These are phyloP conservation scores for Heliconius sara DNA, from an alignment of 2,888 invertebrate genomes.

Conservation along the genomic window DNA sequence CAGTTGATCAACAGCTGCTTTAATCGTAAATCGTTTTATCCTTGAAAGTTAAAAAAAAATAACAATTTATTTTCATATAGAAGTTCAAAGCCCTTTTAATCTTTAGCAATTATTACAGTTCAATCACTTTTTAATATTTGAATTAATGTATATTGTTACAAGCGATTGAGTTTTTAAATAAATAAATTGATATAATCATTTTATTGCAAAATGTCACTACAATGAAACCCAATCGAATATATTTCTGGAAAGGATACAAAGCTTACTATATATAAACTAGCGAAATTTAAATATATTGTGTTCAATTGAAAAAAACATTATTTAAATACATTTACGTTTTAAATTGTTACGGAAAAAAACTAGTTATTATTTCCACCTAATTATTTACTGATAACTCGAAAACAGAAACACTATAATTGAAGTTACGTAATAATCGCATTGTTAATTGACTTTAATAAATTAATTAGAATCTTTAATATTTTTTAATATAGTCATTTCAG, in stretches of 20 bases:
- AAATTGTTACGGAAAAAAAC: neutral
- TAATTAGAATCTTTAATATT: neutral
- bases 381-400: neutral
- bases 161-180: neutral
- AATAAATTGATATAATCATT: neutral
- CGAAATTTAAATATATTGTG: neutral
- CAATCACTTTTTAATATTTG: neutral
- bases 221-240: slow-evolving; percentile 31
- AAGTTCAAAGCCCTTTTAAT: slow-evolving; percentile 69
- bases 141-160: neutral
- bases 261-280: neutral
- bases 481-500: neutral
- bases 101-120: neutral
- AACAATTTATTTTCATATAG: neutral
- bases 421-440: slow-evolving; percentile 9
- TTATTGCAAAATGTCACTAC: slow-evolving; percentile 15
- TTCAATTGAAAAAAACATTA: neutral
- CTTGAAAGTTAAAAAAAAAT: slow-evolving; percentile 18
- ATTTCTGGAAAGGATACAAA: slow-evolving; percentile 38
- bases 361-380: neutral
- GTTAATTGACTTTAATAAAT: neutral
- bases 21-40: slow-evolving; percentile 21
- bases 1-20: slow-evolving; percentile 63
- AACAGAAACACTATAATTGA: neutral
- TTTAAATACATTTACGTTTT: neutral